Evolutionary conservation across 2,888 invertebrate genomes (phyloP).

Genomic region (Dicyrtomina minuta): DNA sequence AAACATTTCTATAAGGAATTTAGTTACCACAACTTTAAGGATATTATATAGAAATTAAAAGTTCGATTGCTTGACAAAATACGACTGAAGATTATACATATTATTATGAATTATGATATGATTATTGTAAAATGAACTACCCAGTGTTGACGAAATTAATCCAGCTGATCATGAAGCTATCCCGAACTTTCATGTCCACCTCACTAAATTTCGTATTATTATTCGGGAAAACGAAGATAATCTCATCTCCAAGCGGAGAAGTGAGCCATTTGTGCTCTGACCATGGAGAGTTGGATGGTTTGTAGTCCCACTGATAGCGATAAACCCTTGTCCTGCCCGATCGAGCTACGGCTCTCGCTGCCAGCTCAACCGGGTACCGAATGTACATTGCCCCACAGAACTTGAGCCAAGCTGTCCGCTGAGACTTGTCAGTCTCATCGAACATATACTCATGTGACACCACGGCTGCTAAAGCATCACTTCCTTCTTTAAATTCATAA

Average conservation of each 20-base stretch:
- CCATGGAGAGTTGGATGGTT: constrained; percentile 49
- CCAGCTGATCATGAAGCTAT: constrained; percentile 40
- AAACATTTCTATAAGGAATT: not conserved
- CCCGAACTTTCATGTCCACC: constrained; percentile 35
- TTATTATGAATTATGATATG: no score
- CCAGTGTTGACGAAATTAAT: constrained; percentile 48
- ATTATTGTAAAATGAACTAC: constrained; percentile 37
- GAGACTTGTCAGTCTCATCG: not conserved
- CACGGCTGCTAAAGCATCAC: constrained; percentile 5
- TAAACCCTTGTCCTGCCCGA: constrained; percentile 40
- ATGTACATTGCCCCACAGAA: constrained; percentile 50
- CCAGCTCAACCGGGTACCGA: constrained; percentile 36
- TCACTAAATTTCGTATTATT: constrained; percentile 12
- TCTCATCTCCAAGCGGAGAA: constrained; percentile 52
- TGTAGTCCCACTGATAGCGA: constrained; percentile 54
- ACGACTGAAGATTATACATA: not conserved
- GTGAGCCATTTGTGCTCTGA: constrained; percentile 44
- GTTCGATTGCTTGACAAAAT: not conserved
- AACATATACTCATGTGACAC: constrained; percentile 34
- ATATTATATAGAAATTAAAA: not conserved
- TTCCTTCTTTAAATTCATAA: constrained; percentile 18
- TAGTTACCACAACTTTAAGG: not conserved
- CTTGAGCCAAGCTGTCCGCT: constrained; percentile 31
- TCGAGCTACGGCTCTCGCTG: constrained; percentile 39
- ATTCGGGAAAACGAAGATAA: constrained; percentile 47